Percentiles rank a stretch among this genome's conserved stretches.
phyloP scores from a whole-genome alignment of 1,140 invertebrate genomes.

The Drosophila willistoni region DNA sequence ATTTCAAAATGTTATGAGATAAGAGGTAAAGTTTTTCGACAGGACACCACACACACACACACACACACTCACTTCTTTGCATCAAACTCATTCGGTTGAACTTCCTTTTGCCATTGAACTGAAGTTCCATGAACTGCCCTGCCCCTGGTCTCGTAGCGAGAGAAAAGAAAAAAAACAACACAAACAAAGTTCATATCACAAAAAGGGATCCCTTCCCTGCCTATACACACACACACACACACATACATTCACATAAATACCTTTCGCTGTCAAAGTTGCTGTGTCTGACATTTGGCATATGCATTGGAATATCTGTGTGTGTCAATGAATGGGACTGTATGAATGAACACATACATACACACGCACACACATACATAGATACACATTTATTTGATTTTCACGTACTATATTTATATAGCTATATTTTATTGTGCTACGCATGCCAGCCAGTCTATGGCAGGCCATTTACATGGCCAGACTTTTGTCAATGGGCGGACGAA shows the following conservation, averaged over 20 bases:
- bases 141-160: neutral
- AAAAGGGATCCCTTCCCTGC: slow-evolving; percentile 27
- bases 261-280: slow-evolving; percentile 16
- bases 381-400: slow-evolving; percentile 49
- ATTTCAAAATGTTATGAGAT: neutral
- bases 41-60: neutral
- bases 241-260: slow-evolving; percentile 13
- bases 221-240: neutral
- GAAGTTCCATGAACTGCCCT: slow-evolving; percentile 58
- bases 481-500: slow-evolving; percentile 18
- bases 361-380: neutral
- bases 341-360: slow-evolving; percentile 9
- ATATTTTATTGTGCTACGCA: slow-evolving; percentile 27
- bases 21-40: neutral
- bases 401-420: slow-evolving; percentile 40
- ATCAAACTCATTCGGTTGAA: slow-evolving; percentile 4
- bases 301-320: slow-evolving; percentile 21
- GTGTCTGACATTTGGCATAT: slow-evolving; percentile 43
- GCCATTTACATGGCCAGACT: slow-evolving; percentile 44
- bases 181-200: slow-evolving; percentile 1
- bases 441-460: slow-evolving; percentile 17
- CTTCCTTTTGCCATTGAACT: slow-evolving; percentile 47
- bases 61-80: neutral
- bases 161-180: no score
- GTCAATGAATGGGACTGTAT: neutral